Evolutionary conservation across 2,113 vertebrate species (phyloP).

Genomic region (Tenrec ecaudatus): DNA sequence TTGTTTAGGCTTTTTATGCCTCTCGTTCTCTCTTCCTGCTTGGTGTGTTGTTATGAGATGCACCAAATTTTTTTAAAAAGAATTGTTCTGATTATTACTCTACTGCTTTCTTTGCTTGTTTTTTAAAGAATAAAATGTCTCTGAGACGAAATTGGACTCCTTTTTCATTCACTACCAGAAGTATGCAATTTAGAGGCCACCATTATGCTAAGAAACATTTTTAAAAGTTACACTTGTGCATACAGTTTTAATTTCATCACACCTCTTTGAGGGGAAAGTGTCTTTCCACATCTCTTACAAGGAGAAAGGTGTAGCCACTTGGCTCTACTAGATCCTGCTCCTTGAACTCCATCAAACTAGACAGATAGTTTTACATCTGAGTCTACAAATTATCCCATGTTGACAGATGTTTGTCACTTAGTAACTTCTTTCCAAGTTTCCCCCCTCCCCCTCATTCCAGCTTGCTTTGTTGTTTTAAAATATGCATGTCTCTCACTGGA

Average conservation of each 20-base stretch:
- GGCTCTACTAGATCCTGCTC: slow-evolving; percentile 67
- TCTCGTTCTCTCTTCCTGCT: slow-evolving; percentile 41
- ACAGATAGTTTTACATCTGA: slow-evolving; percentile 74
- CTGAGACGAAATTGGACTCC: slow-evolving; percentile 15
- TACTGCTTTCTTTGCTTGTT: slow-evolving; percentile 7
- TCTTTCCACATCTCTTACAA: slow-evolving; percentile 49
- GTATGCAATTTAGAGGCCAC: slow-evolving; percentile 3
- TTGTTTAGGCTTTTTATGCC: slow-evolving; percentile 35
- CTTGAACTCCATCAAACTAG: slow-evolving; percentile 77
- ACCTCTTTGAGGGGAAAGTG: neutral
- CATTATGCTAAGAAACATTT: slow-evolving; percentile 56
- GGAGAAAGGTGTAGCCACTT: slow-evolving; percentile 43
- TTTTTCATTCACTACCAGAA: slow-evolving; percentile 27
- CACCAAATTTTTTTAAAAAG: neutral
- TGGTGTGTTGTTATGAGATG: neutral
- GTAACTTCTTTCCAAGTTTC: slow-evolving; percentile 94
- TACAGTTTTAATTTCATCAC: slow-evolving; percentile 50
- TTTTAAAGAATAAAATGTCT: slow-evolving; percentile 10
- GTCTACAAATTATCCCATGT: slow-evolving; percentile 88
- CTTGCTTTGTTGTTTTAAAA: slow-evolving; percentile 99
- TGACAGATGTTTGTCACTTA: slow-evolving; percentile 98
- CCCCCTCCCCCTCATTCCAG: slow-evolving; percentile 90
- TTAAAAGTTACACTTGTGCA: slow-evolving; percentile 39
- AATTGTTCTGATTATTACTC: slow-evolving; percentile 38
- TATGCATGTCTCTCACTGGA: slow-evolving; percentile 99